Evolutionary conservation across 2,113 vertebrate species (phyloP), one percentile per base, ranked within the genome.

Genomic region (Equus przewalskii): DNA sequence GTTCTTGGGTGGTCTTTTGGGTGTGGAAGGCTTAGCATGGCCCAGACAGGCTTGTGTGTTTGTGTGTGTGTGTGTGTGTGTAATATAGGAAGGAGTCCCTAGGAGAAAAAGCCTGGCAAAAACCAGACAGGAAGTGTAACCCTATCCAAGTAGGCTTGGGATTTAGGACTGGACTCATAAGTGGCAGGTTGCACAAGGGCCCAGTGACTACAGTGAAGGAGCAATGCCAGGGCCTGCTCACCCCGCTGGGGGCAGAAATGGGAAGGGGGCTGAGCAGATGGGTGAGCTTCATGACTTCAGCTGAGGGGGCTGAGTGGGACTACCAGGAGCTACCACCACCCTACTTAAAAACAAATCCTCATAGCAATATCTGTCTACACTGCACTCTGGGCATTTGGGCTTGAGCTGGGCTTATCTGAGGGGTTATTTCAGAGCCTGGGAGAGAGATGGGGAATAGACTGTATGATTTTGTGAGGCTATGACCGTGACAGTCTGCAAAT

Each of bases 41-140:
- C 81, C 91, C 10, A 85, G 15, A 49, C 6, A 54, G 21, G 12
- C 21, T 7, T 15, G 10, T 33, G 16, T 79, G 15, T 72, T 24
- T 36, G 56, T 79, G 13, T 19, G 19, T 30, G 16, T 69, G 44
- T 69, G 44, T 62, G 41, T 51, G 51, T 54, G 54, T 76, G 60
- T 44, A 80, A 24, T 16, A 49, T 19, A 83, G 69, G 16, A 95
- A 89, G 26, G 58, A n/a, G 14, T 24, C 5, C n/a, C 26, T 46
- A 78, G 54, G 44, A 93, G 64, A 90, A 91, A 93, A 95, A n/a
- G 18, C 58, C 44, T 84, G 44, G 33, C 18, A 51, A 88, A 97
- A 96, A 21, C 46, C 76, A 75, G 6, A 12, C 46, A 70, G 62
- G 41, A 60, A 75, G 36, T 84, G 10, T 83, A 80, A 91, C 67